Evolutionary conservation across 2,113 vertebrate genomes (phyloP), one percentile per base, ranked within the genome.

Genomic region (Agelaius phoeniceus): DNA sequence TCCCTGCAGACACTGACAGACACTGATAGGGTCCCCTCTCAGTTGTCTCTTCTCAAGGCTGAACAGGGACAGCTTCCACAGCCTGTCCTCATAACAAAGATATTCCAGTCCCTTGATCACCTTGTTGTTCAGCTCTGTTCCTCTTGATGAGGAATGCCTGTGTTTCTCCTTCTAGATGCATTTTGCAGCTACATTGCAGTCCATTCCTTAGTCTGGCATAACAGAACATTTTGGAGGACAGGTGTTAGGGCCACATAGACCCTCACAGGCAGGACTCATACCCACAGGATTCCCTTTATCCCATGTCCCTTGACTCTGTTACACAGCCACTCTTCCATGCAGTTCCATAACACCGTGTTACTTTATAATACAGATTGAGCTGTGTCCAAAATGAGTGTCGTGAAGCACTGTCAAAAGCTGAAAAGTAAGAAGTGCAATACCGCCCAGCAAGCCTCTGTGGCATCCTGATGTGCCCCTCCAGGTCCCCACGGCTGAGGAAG

Each of bases 341-440:
- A 28, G 39, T 37, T 35, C 22, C 3, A 1, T 7, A 23, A 16
- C 7, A 11, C 3, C 0, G 0, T 3, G 11, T 15, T 30, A 39
- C 22, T 78, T 17, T 23, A 3, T 12, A 28, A 30, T 15, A 41
- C 18, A 19, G 24, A 18, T 7, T 13, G n/a, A n/a, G 19, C 6
- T 17, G 16, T 31, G 9, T 33, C 44, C 15, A 10, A 46, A 79
- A 51, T 3, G 18, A 28, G 7, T 22, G 1, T 28, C 9, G 3
- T 11, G 15, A 20, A 37, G 27, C 2, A 1, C 6, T 10, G 4
- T 35, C 23, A 16, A 20, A 67, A 78, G 31, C 37, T 28, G 61
- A 27, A 26, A 31, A 67, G 33, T 26, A 33, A 10, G 7, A 37
- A 9, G 9, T 17, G 30, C 17, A 6, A 4, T 7, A 2, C 9